Percentiles rank a stretch among this genome's conserved stretches.
phyloP scores from a whole-genome alignment of 2,113 vertebrate genomes.

The Puntigrus tetrazona region DNA sequence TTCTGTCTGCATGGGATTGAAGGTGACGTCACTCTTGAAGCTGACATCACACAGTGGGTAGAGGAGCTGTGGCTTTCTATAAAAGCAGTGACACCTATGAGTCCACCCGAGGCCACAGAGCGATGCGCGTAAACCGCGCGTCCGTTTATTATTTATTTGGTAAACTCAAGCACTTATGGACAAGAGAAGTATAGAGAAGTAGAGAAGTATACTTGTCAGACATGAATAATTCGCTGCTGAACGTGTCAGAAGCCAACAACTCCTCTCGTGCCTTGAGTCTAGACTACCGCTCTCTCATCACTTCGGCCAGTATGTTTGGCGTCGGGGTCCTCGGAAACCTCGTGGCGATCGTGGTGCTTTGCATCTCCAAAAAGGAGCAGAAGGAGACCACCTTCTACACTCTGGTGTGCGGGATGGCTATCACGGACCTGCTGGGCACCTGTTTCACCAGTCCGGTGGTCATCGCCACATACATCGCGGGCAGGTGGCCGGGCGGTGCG shows the following conservation, averaged over 20 bases:
- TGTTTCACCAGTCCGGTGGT: conserved; percentile 83
- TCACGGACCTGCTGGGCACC: conserved; percentile 80
- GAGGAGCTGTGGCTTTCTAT: conserved; percentile 1
- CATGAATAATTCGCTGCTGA: conserved; percentile 65
- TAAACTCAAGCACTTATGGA: not conserved
- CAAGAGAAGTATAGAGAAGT: not conserved
- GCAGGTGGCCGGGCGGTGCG: conserved; percentile 75
- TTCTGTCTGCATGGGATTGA: not conserved
- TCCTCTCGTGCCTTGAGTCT: conserved; percentile 65
- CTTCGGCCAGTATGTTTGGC: conserved; percentile 78
- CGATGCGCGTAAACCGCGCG: not conserved
- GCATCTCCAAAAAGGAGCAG: conserved; percentile 77
- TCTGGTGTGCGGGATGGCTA: conserved; percentile 80
- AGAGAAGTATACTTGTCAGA: no score
- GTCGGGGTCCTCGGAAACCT: conserved; percentile 80
- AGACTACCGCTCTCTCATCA: conserved; percentile 73
- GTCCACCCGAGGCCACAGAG: not conserved
- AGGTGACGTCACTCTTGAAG: not conserved
- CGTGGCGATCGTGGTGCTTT: conserved; percentile 78
- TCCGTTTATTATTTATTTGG: not conserved
- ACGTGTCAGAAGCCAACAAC: conserved; percentile 63
- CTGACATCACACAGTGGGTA: conserved; percentile 3
- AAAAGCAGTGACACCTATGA: conserved; percentile 16
- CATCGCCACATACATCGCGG: conserved; percentile 76
- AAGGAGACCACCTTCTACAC: conserved; percentile 83